These are phyloP conservation scores for Egretta garzetta DNA, from an alignment of 2,113 vertebrate genomes.

Conservation along the genomic window DNA sequence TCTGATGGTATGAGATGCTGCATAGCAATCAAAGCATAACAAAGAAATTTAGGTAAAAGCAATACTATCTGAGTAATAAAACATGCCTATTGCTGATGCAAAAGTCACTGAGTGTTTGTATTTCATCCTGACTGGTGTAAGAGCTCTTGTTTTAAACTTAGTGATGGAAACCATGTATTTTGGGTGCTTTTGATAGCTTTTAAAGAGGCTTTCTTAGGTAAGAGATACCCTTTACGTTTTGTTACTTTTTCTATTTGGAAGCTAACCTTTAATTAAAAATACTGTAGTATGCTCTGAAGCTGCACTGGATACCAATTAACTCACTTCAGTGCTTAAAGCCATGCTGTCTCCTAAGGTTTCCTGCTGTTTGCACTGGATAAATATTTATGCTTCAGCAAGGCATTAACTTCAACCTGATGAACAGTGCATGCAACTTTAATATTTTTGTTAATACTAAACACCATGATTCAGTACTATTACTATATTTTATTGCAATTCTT, in stretches of 20 bases:
- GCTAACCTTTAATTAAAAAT: conserved; percentile 21
- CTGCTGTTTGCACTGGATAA: conserved; percentile 17
- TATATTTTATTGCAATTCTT: neutral
- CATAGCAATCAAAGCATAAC: neutral
- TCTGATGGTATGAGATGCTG: neutral
- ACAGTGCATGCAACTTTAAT: neutral
- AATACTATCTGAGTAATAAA: neutral
- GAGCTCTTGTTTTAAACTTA: neutral
- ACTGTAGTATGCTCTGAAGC: neutral
- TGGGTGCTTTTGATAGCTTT: neutral
- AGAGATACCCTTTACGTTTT: neutral
- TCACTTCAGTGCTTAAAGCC: neutral
- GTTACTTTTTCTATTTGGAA: neutral
- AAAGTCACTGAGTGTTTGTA: neutral
- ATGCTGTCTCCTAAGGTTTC: conserved; percentile 18
- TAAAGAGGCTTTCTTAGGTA: neutral
- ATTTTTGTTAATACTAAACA: neutral
- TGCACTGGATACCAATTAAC: neutral
- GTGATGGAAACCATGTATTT: neutral
- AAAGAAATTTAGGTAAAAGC: neutral
- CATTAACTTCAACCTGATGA: conserved; percentile 11
- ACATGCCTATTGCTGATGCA: neutral
- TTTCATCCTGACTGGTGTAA: neutral
- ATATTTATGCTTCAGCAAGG: conserved; percentile 54
- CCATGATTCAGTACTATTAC: neutral